A percentile compares a stretch with the other conserved stretches of the same genome.
Conservation (phyloP, 1,140 invertebrate genomes). For the Drosophila ogumai region DNA sequence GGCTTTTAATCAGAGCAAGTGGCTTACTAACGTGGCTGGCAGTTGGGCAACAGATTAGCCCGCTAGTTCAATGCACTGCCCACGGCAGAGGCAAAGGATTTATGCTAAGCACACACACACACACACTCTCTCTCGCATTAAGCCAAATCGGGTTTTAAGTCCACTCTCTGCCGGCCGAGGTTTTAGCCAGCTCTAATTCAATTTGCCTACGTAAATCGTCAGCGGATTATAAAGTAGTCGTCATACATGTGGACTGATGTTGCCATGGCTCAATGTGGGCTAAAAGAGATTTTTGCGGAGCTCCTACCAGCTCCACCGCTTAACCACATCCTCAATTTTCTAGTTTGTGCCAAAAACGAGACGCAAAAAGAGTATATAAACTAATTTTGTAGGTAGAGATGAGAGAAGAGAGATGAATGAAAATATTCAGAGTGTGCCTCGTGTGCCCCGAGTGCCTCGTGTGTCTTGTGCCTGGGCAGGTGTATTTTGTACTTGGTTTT, state of each 20-base stretch:
- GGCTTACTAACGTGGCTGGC: constrained; percentile 35
- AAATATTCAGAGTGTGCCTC: constrained; percentile 32
- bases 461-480: constrained; percentile 48
- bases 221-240: constrained; percentile 60
- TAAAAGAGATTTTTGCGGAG: constrained; percentile 71
- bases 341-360: constrained; percentile 62
- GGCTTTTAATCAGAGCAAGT: constrained; percentile 77
- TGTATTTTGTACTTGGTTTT: constrained; percentile 61
- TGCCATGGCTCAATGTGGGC: constrained; percentile 40
- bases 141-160: constrained; percentile 69
- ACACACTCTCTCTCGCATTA: constrained; percentile 31
- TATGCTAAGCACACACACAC: constrained; percentile 22
- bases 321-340: constrained; percentile 81
- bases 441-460: neutral
- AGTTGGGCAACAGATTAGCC: constrained; percentile 68
- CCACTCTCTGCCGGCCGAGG: constrained; percentile 52
- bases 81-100: constrained; percentile 31
- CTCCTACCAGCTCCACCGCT: constrained; percentile 7
- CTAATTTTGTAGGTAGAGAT: constrained; percentile 43
- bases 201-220: constrained; percentile 73
- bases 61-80: constrained; percentile 68
- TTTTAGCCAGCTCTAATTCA: constrained; percentile 73
- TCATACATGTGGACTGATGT: constrained; percentile 22
- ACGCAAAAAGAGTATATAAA: constrained; percentile 35
- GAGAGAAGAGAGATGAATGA: constrained; percentile 32